A percentile compares a stretch with the other conserved stretches of the same genome.
Evolutionary conservation across 2,888 invertebrate genomes (phyloP).

Genomic region (Gandaritis pyraliata): DNA sequence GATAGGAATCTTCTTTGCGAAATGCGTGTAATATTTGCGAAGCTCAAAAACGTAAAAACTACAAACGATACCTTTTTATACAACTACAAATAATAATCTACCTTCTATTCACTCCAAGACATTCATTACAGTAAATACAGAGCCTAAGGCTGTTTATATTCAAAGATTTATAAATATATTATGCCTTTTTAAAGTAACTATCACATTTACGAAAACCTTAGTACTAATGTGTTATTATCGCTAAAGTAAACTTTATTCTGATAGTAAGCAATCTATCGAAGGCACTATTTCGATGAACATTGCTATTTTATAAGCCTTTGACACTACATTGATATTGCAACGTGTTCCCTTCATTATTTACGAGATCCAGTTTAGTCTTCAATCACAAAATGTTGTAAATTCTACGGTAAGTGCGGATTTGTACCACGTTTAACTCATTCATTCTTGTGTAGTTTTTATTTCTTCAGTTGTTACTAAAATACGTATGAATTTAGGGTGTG

Average conservation of each 20-base stretch:
- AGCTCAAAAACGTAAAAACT: constrained; percentile 8
- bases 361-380: constrained; percentile 46
- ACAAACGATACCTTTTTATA: not conserved
- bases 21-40: constrained; percentile 22
- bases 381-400: constrained; percentile 26
- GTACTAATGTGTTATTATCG: constrained; percentile 27
- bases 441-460: not conserved
- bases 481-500: constrained; percentile 50
- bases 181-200: constrained; percentile 34
- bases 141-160: constrained; percentile 20
- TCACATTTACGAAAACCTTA: constrained; percentile 39
- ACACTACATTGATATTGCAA: constrained; percentile 38
- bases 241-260: constrained; percentile 13
- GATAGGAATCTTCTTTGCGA: constrained; percentile 58
- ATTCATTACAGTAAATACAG: constrained; percentile 24
- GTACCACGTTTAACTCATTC: constrained; percentile 7
- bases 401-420: constrained; percentile 10
- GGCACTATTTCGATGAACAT: constrained; percentile 32
- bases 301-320: constrained; percentile 12
- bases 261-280: constrained; percentile 19
- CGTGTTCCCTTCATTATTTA: constrained; percentile 35
- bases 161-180: constrained; percentile 25
- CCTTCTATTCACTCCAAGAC: constrained; percentile 24
- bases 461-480: not conserved
- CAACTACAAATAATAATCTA: constrained; percentile 12